phyloP scores from a whole-genome alignment of 2,113 vertebrate genomes.

The Amblyopsis rosae region DNA sequence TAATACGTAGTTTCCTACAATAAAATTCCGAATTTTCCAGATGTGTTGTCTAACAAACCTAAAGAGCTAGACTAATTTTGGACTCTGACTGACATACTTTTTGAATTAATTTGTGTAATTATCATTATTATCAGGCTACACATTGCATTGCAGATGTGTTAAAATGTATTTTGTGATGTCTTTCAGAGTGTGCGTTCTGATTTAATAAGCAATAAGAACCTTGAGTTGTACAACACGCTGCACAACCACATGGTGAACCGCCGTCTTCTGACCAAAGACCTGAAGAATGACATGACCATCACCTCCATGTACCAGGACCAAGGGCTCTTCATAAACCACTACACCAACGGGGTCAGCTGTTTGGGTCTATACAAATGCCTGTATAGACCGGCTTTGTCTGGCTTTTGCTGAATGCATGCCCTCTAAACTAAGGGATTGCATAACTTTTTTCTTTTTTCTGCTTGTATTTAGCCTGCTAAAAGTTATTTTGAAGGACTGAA shows the following conservation, averaged over 20 bases:
- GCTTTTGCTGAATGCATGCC: too few species aligned
- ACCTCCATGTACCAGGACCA: slow-evolving; percentile 86
- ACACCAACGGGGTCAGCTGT: slow-evolving; percentile 89
- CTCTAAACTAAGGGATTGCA: too few species aligned
- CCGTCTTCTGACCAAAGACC: slow-evolving; percentile 91
- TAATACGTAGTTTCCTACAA: too few species aligned
- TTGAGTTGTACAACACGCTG: slow-evolving; percentile 87
- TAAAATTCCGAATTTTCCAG: too few species aligned
- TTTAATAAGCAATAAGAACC: slow-evolving; percentile 86
- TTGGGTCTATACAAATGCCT: not conserved
- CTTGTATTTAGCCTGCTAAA: too few species aligned
- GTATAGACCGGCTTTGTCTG: not conserved
- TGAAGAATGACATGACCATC: slow-evolving; percentile 86
- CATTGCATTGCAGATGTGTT: not conserved
- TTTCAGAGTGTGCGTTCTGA: slow-evolving; percentile 77
- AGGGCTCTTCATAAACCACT: slow-evolving; percentile 90
- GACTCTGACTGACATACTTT: too few species aligned
- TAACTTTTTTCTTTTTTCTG: too few species aligned
- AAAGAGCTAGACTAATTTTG: too few species aligned
- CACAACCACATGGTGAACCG: slow-evolving; percentile 90
- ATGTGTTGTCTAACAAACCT: too few species aligned
- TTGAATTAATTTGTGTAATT: too few species aligned
- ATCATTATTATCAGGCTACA: too few species aligned
- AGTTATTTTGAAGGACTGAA: too few species aligned
- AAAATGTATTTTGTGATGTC: slow-evolving; percentile 10